phyloP scores from a whole-genome alignment of 2,888 invertebrate genomes.

The Drosophila recens region DNA sequence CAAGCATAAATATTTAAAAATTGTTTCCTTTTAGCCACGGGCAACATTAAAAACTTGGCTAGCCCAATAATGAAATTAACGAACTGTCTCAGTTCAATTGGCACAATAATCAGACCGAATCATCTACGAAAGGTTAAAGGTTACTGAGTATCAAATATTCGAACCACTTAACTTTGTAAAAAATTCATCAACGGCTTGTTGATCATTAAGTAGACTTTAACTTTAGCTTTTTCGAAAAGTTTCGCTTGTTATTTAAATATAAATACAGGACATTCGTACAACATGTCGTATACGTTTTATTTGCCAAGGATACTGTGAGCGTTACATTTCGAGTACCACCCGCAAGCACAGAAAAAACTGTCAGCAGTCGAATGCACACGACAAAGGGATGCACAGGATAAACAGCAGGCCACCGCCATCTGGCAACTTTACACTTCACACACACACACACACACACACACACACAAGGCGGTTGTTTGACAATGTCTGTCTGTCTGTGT shows the following conservation, averaged over 20 bases:
- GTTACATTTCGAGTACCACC: not conserved
- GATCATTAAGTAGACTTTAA: no score
- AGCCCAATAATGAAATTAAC: conserved; percentile 36
- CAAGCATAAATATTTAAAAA: conserved; percentile 64
- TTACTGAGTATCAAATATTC: conserved; percentile 41
- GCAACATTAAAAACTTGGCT: conserved; percentile 27
- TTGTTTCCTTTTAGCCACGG: conserved; percentile 9
- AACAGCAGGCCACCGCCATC: conserved; percentile 47
- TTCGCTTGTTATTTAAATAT: not conserved
- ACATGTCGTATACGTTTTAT: conserved; percentile 2
- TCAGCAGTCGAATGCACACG: conserved; percentile 27
- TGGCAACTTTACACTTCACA: conserved; percentile 35
- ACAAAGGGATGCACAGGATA: conserved; percentile 56
- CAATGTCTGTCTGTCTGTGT: conserved; percentile 29
- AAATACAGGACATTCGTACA: not conserved
- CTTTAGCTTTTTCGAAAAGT: not conserved
- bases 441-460: conserved; percentile 18
- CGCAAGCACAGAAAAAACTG: conserved; percentile 20
- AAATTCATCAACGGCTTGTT: conserved; percentile 49
- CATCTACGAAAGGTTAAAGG: conserved; percentile 36
- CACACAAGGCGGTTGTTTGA: conserved; percentile 23
- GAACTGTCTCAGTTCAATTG: conserved; percentile 21
- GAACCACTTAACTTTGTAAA: conserved; percentile 48
- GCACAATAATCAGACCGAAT: conserved; percentile 2
- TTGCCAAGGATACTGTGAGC: not conserved